Conservation (phyloP, 1,140 invertebrate genomes). For the Drosophila aff. region DNA sequence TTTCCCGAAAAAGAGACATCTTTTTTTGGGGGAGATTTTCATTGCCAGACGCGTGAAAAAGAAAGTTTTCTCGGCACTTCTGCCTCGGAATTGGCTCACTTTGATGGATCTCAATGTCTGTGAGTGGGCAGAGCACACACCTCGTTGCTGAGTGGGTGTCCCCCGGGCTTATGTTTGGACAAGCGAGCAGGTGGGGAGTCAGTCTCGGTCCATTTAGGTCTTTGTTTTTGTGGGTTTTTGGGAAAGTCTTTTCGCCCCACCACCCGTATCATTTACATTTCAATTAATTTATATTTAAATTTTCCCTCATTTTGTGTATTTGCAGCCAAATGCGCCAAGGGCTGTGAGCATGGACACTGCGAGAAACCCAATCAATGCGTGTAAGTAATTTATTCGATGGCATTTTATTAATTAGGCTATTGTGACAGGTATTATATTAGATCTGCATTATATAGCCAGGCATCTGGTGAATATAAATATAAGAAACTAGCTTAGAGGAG, state of each 20-base stretch:
- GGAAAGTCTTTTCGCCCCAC: slow-evolving; percentile 54
- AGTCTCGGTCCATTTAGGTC: slow-evolving; percentile 36
- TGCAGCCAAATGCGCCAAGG: slow-evolving; percentile 95
- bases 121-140: slow-evolving; percentile 54
- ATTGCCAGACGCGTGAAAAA: slow-evolving; percentile 84
- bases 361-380: slow-evolving; percentile 96
- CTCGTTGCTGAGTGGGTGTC: slow-evolving; percentile 55
- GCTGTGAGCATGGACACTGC: slow-evolving; percentile 97
- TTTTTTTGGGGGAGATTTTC: slow-evolving; percentile 52
- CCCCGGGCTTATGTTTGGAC: slow-evolving; percentile 12
- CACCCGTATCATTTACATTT: slow-evolving; percentile 60
- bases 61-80: slow-evolving; percentile 65
- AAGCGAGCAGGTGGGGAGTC: slow-evolving; percentile 27
- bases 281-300: slow-evolving; percentile 80
- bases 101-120: slow-evolving; percentile 54
- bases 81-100: slow-evolving; percentile 58
- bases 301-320: slow-evolving; percentile 87
- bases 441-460: background rate
- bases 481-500: background rate
- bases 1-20: slow-evolving; percentile 46
- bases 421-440: background rate
- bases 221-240: slow-evolving; percentile 20
- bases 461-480: background rate
- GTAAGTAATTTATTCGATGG: slow-evolving; percentile 89
- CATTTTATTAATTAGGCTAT: slow-evolving; percentile 26